Evolutionary conservation across 2,888 invertebrate species (phyloP).

Genomic region (Drosophila subquinaria): DNA sequence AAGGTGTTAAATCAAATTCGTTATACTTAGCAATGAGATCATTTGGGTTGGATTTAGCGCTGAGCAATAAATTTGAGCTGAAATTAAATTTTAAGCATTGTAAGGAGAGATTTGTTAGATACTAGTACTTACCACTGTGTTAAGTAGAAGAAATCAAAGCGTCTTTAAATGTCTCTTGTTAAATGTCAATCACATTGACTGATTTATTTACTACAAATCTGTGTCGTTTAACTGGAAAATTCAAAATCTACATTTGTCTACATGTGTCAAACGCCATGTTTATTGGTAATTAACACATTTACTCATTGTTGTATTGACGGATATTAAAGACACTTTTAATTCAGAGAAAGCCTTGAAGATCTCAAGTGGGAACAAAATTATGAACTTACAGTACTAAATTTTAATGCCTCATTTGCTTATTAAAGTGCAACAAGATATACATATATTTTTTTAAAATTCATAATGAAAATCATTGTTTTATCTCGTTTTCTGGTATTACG

Average conservation of each 20-base stretch:
- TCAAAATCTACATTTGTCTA: background rate
- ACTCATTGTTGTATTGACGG: background rate
- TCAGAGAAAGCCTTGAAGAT: background rate
- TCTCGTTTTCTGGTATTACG: background rate
- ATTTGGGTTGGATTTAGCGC: constrained; percentile 4
- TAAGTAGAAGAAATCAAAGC: background rate
- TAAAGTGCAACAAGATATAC: background rate
- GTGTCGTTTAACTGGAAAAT: background rate
- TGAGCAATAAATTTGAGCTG: background rate
- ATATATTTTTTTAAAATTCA: background rate
- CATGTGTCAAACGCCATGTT: background rate
- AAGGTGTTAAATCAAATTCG: constrained; percentile 47
- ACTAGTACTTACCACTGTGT: background rate
- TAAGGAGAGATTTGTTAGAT: background rate
- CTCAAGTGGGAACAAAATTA: background rate
- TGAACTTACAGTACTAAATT: background rate
- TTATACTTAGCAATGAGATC: constrained; percentile 24
- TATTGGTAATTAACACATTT: background rate
- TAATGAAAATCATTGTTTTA: background rate
- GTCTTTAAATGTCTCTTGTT: constrained; percentile 4
- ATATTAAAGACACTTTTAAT: background rate
- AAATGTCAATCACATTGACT: constrained; percentile 17
- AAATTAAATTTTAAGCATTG: constrained; percentile 7
- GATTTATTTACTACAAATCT: constrained; percentile 12
- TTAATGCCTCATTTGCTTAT: background rate